A percentile compares a stretch with the other conserved stretches of the same genome.
phyloP scores from a whole-genome alignment of 2,113 vertebrate genomes.

The Capreolus pygargus region DNA sequence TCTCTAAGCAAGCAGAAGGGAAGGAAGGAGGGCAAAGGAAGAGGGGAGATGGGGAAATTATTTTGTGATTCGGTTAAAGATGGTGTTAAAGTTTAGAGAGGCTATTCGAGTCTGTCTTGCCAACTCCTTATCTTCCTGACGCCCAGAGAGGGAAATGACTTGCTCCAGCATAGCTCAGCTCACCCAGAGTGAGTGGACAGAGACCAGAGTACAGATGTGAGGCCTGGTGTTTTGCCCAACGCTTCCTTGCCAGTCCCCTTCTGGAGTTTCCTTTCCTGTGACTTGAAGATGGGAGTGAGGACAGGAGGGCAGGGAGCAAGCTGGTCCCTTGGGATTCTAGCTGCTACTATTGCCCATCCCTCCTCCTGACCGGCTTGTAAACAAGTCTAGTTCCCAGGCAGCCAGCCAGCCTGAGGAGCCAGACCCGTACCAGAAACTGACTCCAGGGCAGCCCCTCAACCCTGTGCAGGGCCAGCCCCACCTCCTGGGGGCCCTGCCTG shows the following conservation, averaged over 20 bases:
- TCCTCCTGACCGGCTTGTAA: constrained; percentile 59
- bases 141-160: not conserved
- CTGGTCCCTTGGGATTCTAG: constrained; percentile 54
- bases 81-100: not conserved
- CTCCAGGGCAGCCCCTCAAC: constrained; percentile 14
- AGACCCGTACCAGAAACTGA: not conserved
- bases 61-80: not conserved
- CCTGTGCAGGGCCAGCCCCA: not conserved
- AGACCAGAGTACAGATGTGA: not conserved
- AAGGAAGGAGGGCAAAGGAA: not conserved
- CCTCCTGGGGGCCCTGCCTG: not conserved
- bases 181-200: not conserved
- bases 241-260: not conserved
- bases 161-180: not conserved
- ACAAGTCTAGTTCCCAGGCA: constrained; percentile 72
- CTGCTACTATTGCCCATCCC: constrained; percentile 56
- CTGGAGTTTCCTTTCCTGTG: constrained; percentile 38
- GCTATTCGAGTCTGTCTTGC: not conserved
- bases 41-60: not conserved
- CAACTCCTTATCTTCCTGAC: not conserved
- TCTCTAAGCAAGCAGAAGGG: not conserved
- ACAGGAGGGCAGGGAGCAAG: constrained; percentile 56
- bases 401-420: constrained; percentile 43
- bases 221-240: not conserved
- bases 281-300: constrained; percentile 41